Evolutionary conservation across 2,113 vertebrate species (phyloP), one percentile per base, ranked within the genome.

Genomic region (Apteryx mantelli): DNA sequence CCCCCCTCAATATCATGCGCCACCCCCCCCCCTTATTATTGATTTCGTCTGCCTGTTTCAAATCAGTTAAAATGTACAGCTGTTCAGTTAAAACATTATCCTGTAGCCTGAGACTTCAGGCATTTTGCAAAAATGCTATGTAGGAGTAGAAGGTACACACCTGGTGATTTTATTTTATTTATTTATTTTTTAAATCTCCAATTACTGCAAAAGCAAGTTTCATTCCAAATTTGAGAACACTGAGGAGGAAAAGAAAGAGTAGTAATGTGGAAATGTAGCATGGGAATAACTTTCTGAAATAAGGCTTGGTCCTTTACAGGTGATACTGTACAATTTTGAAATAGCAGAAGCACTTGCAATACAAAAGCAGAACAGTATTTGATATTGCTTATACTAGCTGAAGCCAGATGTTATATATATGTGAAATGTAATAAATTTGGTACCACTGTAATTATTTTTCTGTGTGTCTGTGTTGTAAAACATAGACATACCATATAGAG

Each of bases 21-120:
- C 26, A 2, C 53, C 13, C 8, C 26, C 14, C 14, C 14, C 28
- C 14, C 55, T 30, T 56, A 16, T 28, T 12, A 28, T 30, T 83
- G 40, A 20, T 92, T 22, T 60, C 97, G 74, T 81, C 84, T 96
- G 85, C 94, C 81, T 97, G 48, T 80, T 83, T 55, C 79, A 96
- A 83, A 98, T 98, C 95, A 95, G 79, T 98, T 98, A 82, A 95
- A 98, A 97, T 94, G 71, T 97, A 95, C 92, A 97, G 83, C 86
- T 96, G 91, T 97, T 98, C 94, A 96, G 87, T 97, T 96, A 79
- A 95, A 95, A 69, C 82, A 64, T 95, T 94, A 95, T 52, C 40
- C 63, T 65, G 58, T 86, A 96, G 36, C 55, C 63, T 86, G 92
- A 91, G 36, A 88, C 69, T 68, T 90, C 5, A 93, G 71, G 68